Evolutionary conservation across 2,113 vertebrate species (phyloP).

Genomic region (Dipodomys ordii): DNA sequence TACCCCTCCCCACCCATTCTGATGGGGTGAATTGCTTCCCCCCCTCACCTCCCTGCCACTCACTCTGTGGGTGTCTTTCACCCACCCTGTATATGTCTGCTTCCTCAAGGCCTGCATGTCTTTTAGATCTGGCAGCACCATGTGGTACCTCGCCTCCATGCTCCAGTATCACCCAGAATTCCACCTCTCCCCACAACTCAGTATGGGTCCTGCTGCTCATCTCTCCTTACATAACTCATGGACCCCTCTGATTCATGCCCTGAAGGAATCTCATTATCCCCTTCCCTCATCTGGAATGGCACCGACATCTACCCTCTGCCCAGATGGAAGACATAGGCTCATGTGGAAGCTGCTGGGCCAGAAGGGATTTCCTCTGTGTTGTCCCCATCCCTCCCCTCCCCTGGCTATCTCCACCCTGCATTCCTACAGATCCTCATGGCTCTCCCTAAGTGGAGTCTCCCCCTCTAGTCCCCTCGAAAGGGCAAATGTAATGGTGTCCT

Average conservation of each 20-base stretch:
- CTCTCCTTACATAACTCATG: background rate
- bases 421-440: background rate
- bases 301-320: background rate
- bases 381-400: fast-evolving
- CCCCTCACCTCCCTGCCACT: background rate
- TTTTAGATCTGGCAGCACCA: fast-evolving
- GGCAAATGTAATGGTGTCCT: background rate
- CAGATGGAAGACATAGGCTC: background rate
- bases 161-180: background rate
- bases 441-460: background rate
- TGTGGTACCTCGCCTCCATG: fast-evolving
- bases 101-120: background rate
- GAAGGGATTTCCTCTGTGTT: background rate
- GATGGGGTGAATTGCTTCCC: fast-evolving
- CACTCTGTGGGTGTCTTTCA: background rate
- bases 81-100: fast-evolving
- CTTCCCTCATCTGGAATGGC: background rate
- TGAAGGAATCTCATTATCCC: background rate
- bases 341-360: background rate
- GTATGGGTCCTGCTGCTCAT: background rate
- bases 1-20: background rate
- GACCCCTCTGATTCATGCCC: background rate
- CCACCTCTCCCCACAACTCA: background rate
- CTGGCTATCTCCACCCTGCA: background rate
- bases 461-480: background rate